Evolutionary conservation across 1,140 invertebrate species (phyloP).

Genomic region (Pteromalus puparum): DNA sequence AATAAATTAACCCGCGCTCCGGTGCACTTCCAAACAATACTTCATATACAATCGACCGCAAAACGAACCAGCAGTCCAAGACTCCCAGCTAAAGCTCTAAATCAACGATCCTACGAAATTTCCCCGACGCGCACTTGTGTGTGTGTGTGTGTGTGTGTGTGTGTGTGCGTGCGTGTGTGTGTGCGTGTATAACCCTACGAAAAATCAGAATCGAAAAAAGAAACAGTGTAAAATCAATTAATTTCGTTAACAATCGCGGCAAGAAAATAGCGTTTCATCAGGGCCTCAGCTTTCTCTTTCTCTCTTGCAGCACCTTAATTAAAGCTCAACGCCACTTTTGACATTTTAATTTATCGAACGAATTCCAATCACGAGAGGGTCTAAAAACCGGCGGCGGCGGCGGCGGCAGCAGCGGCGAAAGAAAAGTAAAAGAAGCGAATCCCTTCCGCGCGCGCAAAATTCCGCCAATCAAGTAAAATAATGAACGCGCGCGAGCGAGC

Average conservation of each 20-base stretch:
- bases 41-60: not conserved
- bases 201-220: not conserved
- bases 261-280: constrained; percentile 33
- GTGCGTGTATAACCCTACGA: no score
- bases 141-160: no score
- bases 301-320: constrained; percentile 24
- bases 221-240: not conserved
- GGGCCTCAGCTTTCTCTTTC: not conserved
- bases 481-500: not conserved
- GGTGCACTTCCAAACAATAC: no score
- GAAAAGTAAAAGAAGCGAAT: constrained; percentile 14
- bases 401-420: not conserved
- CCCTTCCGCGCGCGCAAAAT: constrained; percentile 23
- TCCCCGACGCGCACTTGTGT: not conserved
- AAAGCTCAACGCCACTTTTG: constrained; percentile 36
- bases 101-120: not conserved
- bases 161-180: no score
- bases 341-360: constrained; percentile 42
- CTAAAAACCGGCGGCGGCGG: not conserved
- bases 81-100: not conserved
- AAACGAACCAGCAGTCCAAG: no score
- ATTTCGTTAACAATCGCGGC: not conserved
- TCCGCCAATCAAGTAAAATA: constrained; percentile 50
- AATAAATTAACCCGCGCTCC: no score
- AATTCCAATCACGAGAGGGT: constrained; percentile 41